Evolutionary conservation across 2,888 invertebrate genomes (phyloP), one percentile per base, ranked within the genome.

Genomic region (Microctonus aethiopoides): DNA sequence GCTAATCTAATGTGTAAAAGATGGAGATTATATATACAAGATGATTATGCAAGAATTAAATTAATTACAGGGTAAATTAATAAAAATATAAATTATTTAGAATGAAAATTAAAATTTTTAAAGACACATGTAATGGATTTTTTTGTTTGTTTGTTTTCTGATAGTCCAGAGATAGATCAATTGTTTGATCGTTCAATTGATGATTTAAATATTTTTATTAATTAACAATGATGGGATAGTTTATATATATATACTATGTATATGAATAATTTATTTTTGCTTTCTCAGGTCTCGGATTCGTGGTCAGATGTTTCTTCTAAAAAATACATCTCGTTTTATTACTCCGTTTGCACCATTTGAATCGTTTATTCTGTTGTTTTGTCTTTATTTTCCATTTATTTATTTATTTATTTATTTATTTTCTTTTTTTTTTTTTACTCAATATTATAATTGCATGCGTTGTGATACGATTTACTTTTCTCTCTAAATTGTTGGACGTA

Each of bases 211-310:
- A 16, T 20, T 20, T 20, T n/a, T 16, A n/a, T n/a, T 20, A 20
- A 46, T 46, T 7, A 46, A 46, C 16, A 16, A 46, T 46, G 6
- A 2, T 46, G 46, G 16, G 16, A 46, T n/a, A 16, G 16, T 46
- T 16, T 6, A 16, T 41, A 16, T n/a, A 16, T 36, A 2, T 26
- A 29, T 41, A 16, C 10, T 32, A 3, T 56, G 26, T 34, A 36
- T 34, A 7, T 52, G 2, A 9, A 26, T 22, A 52, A 20, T n/a
- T 0, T 61, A 24, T 39, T 22, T 59, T 39, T 26, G 13, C 22
- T 64, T n/a, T 59, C 34, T 77, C 80, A 80, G 79, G 80, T 79
- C 79, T 79, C 78, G 70, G 68, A 77, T 77, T 73, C 67, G 73
- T 79, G 78, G 79, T 80, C 78, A 77, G 77, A 74, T 76, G 75